Evolutionary conservation across 2,888 invertebrate genomes (phyloP).

Genomic region (Thyatira batis): DNA sequence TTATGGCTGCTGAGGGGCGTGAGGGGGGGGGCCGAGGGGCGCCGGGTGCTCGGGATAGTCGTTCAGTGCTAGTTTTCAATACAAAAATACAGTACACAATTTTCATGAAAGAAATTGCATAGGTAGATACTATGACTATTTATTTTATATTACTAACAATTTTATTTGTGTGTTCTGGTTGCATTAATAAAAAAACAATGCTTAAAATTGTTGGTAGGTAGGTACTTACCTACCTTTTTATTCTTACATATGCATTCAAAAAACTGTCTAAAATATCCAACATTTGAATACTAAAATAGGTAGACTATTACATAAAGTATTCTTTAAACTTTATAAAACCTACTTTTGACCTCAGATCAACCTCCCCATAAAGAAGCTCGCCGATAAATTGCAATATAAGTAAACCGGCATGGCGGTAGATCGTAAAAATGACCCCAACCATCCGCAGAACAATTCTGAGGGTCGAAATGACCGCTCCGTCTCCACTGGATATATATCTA

Average conservation of each 20-base stretch:
- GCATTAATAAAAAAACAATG: too few relatives aligned
- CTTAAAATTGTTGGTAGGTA: too few relatives aligned
- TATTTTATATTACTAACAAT: too few relatives aligned
- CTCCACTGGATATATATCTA: constrained; percentile 28
- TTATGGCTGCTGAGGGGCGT: constrained; percentile 23
- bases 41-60: constrained; percentile 29
- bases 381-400: constrained; percentile 34
- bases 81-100: too few relatives aligned
- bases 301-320: not conserved
- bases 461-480: constrained; percentile 47
- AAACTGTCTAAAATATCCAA: too few relatives aligned
- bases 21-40: too few relatives aligned
- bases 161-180: too few relatives aligned
- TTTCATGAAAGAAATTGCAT: too few relatives aligned
- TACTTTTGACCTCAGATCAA: constrained; percentile 14
- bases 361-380: constrained; percentile 13
- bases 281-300: constrained; percentile 6
- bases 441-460: constrained; percentile 26
- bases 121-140: too few relatives aligned
- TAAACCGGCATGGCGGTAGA: constrained; percentile 30
- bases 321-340: constrained; percentile 4
- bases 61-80: constrained; percentile 42
- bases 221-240: too few relatives aligned
- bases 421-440: constrained; percentile 66
- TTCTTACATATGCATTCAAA: too few relatives aligned